These are phyloP conservation scores for Catocala sponsa DNA, from an alignment of 2,888 invertebrate genomes.

Conservation along the genomic window DNA sequence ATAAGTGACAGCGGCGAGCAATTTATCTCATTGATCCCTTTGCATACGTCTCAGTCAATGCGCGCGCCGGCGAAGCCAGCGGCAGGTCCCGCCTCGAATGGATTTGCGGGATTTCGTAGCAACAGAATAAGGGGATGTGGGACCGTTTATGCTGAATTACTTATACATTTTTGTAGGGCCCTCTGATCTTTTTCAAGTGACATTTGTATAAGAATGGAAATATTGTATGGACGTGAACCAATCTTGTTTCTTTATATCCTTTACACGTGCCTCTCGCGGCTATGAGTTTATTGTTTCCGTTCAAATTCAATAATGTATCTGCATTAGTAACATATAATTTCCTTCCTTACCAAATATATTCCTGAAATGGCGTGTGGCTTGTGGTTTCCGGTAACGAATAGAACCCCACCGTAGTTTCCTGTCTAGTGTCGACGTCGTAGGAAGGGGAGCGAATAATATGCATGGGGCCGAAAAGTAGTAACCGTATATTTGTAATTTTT, in stretches of 20 bases:
- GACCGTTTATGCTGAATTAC: conserved; percentile 68
- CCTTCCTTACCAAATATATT: conserved; percentile 8
- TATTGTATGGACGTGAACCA: conserved; percentile 50
- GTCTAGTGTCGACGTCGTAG: neutral
- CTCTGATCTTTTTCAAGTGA: conserved; percentile 61
- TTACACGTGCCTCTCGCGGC: conserved; percentile 19
- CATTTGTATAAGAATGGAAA: conserved; percentile 53
- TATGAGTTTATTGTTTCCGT: conserved; percentile 1
- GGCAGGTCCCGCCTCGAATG: conserved; percentile 58
- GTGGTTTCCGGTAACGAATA: conserved; percentile 5
- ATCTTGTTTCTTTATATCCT: conserved; percentile 37
- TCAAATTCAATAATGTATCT: conserved; percentile 6
- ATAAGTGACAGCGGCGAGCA: conserved; percentile 78
- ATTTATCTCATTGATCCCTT: conserved; percentile 85
- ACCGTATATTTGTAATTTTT: too few species aligned
- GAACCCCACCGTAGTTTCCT: conserved; percentile 7
- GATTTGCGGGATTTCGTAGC: conserved; percentile 72
- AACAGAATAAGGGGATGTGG: conserved; percentile 66
- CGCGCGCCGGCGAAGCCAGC: conserved; percentile 58
- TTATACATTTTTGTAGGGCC: conserved; percentile 63
- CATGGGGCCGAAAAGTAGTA: too few species aligned
- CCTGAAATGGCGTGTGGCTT: conserved; percentile 1
- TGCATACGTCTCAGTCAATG: conserved; percentile 84
- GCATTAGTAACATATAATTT: conserved; percentile 12
- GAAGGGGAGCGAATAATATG: neutral